These are phyloP conservation scores for Sebastolobus alascanus DNA, from an alignment of 2,797 vertebrate species.

Conservation along the genomic window DNA sequence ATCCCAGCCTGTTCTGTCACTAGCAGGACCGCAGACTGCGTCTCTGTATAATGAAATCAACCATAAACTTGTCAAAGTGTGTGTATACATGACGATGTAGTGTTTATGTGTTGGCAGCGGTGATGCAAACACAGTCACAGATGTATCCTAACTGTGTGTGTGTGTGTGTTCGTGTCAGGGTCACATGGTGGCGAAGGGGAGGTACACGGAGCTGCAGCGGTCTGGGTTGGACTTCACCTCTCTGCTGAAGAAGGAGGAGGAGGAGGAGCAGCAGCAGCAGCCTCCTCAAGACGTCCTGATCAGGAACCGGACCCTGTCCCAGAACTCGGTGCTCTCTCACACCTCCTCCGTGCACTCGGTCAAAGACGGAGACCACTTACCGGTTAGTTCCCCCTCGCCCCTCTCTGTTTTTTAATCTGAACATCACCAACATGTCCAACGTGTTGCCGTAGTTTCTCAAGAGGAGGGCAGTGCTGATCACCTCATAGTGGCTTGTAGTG, in stretches of 20 bases:
- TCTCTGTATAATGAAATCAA: background rate
- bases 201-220: conserved; percentile 89
- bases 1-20: background rate
- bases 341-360: conserved; percentile 87
- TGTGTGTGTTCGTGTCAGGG: conserved; percentile 83
- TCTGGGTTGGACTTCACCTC: conserved; percentile 95
- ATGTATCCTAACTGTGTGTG: background rate
- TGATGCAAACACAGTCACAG: conserved; percentile 22
- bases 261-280: conserved; percentile 84
- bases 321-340: conserved; percentile 90
- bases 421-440: too few relatives aligned
- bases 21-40: too few relatives aligned
- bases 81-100: background rate
- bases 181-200: conserved; percentile 91
- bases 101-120: background rate
- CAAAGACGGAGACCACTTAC: conserved; percentile 87
- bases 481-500: background rate
- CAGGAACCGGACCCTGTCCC: conserved; percentile 89
- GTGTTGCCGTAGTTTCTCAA: background rate
- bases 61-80: background rate
- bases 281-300: conserved; percentile 54
- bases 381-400: conserved; percentile 87
- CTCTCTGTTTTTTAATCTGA: background rate
- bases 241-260: conserved; percentile 91
- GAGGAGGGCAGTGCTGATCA: background rate